These are phyloP conservation scores for Acrocyrtus sp. DNA, from an alignment of 2,888 invertebrate genomes.

Conservation along the genomic window DNA sequence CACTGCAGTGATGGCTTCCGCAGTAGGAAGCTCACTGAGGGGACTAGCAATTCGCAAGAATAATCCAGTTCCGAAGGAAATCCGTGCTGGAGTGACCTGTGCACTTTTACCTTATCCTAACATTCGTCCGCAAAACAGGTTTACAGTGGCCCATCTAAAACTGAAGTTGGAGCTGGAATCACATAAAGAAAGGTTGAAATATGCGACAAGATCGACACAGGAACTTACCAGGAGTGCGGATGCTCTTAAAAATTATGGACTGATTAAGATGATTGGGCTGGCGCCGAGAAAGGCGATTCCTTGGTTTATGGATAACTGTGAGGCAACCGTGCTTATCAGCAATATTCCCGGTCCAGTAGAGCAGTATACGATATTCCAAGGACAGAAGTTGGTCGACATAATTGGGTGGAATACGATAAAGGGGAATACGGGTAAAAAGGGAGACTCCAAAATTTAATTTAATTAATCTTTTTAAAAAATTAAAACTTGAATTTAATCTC, in stretches of 20 bases:
- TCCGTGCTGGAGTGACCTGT: slow-evolving; percentile 54
- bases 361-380: slow-evolving; percentile 54
- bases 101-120: slow-evolving; percentile 59
- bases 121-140: slow-evolving; percentile 55
- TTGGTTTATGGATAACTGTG: slow-evolving; percentile 51
- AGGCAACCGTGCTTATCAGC: slow-evolving; percentile 58
- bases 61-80: slow-evolving; percentile 50
- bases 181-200: slow-evolving; percentile 40
- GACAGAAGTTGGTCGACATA: slow-evolving; percentile 56
- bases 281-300: slow-evolving; percentile 45
- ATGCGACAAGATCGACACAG: slow-evolving; percentile 43
- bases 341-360: slow-evolving; percentile 61
- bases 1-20: slow-evolving; percentile 46
- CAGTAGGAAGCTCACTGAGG: slow-evolving; percentile 49
- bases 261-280: slow-evolving; percentile 54
- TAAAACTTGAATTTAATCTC: slow-evolving; percentile 12
- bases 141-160: slow-evolving; percentile 53
- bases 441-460: neutral
- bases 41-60: slow-evolving; percentile 54
- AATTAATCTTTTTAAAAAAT: neutral
- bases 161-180: slow-evolving; percentile 38
- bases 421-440: slow-evolving; percentile 59
- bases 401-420: slow-evolving; percentile 60
- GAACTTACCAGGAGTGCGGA: slow-evolving; percentile 48
- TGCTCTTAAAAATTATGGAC: slow-evolving; percentile 51